Evolutionary conservation across 2,888 invertebrate genomes (phyloP).

Genomic region (Caenorhabditis uteleia): DNA sequence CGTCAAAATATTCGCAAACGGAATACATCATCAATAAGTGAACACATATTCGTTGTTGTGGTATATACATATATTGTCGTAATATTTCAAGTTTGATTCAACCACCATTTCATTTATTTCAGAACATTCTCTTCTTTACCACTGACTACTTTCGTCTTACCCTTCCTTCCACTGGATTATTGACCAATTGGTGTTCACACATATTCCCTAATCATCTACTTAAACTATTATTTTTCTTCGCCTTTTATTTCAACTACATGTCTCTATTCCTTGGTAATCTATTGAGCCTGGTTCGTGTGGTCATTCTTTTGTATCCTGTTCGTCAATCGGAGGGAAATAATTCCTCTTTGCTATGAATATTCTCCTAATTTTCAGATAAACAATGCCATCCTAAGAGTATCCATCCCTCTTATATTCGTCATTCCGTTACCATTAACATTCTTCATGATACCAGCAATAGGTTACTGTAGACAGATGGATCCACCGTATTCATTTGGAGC

Average conservation of each 20-base stretch:
- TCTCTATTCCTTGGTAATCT: slow-evolving; percentile 27
- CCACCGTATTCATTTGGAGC: slow-evolving; percentile 32
- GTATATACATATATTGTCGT: too few species aligned
- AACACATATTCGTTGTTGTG: too few species aligned
- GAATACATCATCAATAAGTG: too few species aligned
- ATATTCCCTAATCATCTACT: slow-evolving; percentile 2
- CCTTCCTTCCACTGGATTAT: too few species aligned
- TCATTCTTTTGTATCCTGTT: slow-evolving; percentile 23
- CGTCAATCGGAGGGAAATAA: slow-evolving; percentile 14
- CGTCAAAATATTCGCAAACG: too few species aligned
- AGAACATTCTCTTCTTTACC: too few species aligned
- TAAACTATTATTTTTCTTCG: slow-evolving; percentile 35
- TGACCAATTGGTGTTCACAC: too few species aligned
- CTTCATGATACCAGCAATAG: slow-evolving; percentile 26
- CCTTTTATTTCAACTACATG: slow-evolving; percentile 35
- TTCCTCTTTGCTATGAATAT: too few species aligned
- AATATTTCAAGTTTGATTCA: too few species aligned
- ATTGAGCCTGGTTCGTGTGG: slow-evolving; percentile 17
- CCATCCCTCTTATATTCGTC: slow-evolving; percentile 13
- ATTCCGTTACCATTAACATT: slow-evolving; percentile 34
- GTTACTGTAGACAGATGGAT: slow-evolving; percentile 34
- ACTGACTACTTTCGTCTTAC: too few species aligned
- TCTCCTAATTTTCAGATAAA: too few species aligned
- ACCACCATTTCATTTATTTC: too few species aligned
- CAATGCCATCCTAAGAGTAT: slow-evolving; percentile 1